Percentiles rank a stretch among this genome's conserved stretches.
phyloP scores from a whole-genome alignment of 2,888 invertebrate genomes.

The Drymonia ruficornis region DNA sequence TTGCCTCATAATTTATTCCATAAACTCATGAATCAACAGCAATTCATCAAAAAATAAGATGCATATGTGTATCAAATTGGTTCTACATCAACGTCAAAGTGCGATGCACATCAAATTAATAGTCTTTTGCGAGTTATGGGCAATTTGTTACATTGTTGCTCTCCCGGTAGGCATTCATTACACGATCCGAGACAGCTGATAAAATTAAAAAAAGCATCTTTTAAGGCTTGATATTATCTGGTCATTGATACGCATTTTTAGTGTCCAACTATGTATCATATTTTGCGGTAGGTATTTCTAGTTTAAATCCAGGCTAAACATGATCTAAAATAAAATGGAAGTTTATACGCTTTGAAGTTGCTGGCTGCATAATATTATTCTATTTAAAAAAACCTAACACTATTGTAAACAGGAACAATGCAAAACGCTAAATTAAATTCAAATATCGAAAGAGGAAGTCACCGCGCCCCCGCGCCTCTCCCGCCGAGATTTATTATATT shows the following conservation, averaged over 20 bases:
- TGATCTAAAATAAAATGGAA: no score
- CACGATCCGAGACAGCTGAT: slow-evolving; percentile 17
- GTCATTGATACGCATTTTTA: slow-evolving; percentile 3
- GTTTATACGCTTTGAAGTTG: no score
- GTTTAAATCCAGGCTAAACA: no score
- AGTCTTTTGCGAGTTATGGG: slow-evolving; percentile 27
- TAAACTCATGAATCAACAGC: no score
- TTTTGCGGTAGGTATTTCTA: no score
- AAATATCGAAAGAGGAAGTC: slow-evolving; percentile 84
- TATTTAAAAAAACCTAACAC: not conserved
- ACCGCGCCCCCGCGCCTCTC: slow-evolving; percentile 75
- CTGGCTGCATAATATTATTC: not conserved
- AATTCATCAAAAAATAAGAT: not conserved
- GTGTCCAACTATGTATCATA: not conserved
- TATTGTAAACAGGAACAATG: slow-evolving; percentile 60
- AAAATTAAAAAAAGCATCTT: slow-evolving; percentile 5
- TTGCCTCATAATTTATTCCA: no score
- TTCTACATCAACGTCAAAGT: slow-evolving; percentile 41
- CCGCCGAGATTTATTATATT: slow-evolving; percentile 82
- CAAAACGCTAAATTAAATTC: slow-evolving; percentile 81
- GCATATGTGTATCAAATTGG: slow-evolving; percentile 16
- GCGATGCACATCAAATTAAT: slow-evolving; percentile 22
- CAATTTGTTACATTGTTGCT: slow-evolving; percentile 30
- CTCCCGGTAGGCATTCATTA: slow-evolving; percentile 24
- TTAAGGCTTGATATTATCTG: not conserved